A percentile compares a stretch with the other conserved stretches of the same genome.
These are phyloP conservation scores for Arenaria interpres DNA, from an alignment of 2,113 vertebrate genomes.

Conservation along the genomic window DNA sequence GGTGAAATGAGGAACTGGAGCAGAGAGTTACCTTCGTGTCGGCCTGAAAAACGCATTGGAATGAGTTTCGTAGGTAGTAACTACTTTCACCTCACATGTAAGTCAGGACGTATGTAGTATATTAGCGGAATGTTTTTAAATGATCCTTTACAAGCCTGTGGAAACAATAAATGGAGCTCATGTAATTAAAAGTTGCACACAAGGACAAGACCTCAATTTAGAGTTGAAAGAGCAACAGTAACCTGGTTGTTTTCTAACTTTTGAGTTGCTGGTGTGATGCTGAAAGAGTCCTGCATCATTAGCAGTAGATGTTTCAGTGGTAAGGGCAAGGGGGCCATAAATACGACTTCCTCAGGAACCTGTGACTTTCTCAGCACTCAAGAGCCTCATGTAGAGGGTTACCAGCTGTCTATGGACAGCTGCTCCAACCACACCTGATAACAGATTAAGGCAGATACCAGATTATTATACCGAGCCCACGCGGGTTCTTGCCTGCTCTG, in stretches of 20 bases:
- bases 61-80: background rate
- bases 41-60: background rate
- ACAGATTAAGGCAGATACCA: background rate
- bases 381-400: background rate
- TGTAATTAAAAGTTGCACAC: background rate
- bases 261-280: background rate
- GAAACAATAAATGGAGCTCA: background rate
- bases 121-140: background rate
- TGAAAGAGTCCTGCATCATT: background rate
- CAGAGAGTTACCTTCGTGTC: conserved; percentile 22
- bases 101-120: background rate
- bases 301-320: background rate
- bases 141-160: background rate
- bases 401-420: background rate
- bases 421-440: background rate
- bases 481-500: rapidly evolving
- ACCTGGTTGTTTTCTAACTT: background rate
- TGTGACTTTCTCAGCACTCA: rapidly evolving
- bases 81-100: background rate
- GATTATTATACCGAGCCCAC: rapidly evolving
- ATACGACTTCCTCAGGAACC: rapidly evolving
- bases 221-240: background rate
- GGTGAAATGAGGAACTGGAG: conserved; percentile 63
- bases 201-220: background rate
- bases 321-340: background rate